Base-by-base conservation (phyloP, 1,140 invertebrate species). In the Drosophila arizonae region DNA sequence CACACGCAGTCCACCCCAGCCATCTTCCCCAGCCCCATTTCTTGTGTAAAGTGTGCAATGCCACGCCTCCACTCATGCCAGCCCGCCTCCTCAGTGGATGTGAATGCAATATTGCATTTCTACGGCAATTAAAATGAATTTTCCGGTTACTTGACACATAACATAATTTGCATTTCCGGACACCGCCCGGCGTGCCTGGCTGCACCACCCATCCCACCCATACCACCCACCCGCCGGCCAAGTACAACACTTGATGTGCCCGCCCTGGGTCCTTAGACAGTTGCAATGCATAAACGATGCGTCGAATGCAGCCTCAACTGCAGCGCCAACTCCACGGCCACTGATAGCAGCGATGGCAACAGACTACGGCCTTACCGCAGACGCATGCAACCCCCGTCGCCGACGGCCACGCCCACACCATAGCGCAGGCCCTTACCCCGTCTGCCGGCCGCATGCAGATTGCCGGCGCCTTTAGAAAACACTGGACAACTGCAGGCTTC, bases 101-200 rank as follows among this genome's bases (percentile, higher is more conserved):
- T 43, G 67, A 86, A 52, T 79, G 75, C 75, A 76, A 79, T 86
- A 86, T 86, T 86, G 82, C 81, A 90, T 90, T 88, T 79, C 72
- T 75, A 77, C 73, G 81, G 89, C 89, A 90, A 90, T 90, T 90
- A 90, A 90, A 90, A 90, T 87, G 77, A 77, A 90, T 90, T 90
- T 90, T 90, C 90, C 89, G 90, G 89, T 90, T 89, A 90, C 90
- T 90, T 90, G 90, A 90, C 90, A 90, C 90, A 90, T 87, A 90
- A 90, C 89, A 90, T 90, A 90, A 90, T 90, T 90, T 90, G 85
- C 89, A 90, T 85, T 52, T 81, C 79, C 81, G 77, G 46, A 60
- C 36, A 9, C 36, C 36, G 36, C 36, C 8, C 33, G 33, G 28
- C 28, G 6, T 30, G 64, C 50, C 55, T 48, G 66, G 56, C 55